A percentile compares a stretch with the other conserved stretches of the same genome.
Conservation (phyloP, 2,888 invertebrate genomes). For the Cosmorhoe ocellata region DNA sequence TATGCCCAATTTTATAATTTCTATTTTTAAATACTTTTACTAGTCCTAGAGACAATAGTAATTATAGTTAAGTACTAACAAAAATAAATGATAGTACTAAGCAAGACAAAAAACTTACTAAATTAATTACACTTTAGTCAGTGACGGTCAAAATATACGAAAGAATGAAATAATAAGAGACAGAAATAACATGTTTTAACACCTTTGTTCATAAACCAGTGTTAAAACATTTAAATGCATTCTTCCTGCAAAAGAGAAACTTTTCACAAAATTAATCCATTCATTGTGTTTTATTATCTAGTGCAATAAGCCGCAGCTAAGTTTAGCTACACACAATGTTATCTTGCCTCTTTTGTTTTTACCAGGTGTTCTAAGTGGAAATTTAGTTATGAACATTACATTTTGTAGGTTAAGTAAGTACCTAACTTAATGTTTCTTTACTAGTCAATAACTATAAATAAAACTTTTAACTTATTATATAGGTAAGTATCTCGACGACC, state of each 20-base stretch:
- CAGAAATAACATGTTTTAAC: neutral
- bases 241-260: neutral
- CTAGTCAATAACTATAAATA: too few species aligned
- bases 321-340: constrained; percentile 2
- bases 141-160: neutral
- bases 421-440: too few species aligned
- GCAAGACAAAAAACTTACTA: too few species aligned
- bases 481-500: too few species aligned
- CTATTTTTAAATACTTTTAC: too few species aligned
- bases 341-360: constrained; percentile 6
- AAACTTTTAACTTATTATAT: too few species aligned
- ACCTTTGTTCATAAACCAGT: neutral
- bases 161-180: neutral
- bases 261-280: constrained; percentile 6
- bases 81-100: too few species aligned
- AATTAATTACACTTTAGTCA: too few species aligned
- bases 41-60: too few species aligned
- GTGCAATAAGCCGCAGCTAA: constrained; percentile 9
- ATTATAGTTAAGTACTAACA: too few species aligned
- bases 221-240: neutral
- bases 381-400: neutral
- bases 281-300: constrained; percentile 3
- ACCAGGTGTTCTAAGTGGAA: constrained; percentile 5
- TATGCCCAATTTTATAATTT: too few species aligned
- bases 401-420: too few species aligned